These are phyloP conservation scores for Uloborus plumipes DNA, from an alignment of 2,888 invertebrate genomes.

Conservation along the genomic window DNA sequence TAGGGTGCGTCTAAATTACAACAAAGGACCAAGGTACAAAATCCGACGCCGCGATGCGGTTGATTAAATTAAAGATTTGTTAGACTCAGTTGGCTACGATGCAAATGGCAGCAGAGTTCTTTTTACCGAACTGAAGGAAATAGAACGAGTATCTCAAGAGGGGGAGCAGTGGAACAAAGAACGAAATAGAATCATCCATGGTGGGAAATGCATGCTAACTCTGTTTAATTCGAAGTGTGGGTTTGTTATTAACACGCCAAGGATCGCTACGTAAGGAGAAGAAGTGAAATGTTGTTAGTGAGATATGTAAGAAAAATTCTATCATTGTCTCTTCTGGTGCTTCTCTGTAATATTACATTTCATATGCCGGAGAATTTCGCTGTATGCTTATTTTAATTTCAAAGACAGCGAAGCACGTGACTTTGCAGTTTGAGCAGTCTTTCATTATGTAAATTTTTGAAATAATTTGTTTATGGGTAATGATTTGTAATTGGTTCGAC, in stretches of 20 bases:
- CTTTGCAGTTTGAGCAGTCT: too few species aligned
- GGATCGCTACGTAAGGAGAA: neutral
- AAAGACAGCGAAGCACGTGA: too few species aligned
- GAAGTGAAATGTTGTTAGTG: constrained; percentile 8
- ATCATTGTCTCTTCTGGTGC: too few species aligned
- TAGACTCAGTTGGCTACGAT: constrained; percentile 7
- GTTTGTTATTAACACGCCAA: constrained; percentile 4
- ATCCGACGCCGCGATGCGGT: neutral
- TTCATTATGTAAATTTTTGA: too few species aligned
- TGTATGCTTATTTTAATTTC: too few species aligned
- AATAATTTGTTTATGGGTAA: too few species aligned
- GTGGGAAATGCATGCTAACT: constrained; percentile 10
- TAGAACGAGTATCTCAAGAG: neutral
- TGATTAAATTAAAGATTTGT: constrained; percentile 1
- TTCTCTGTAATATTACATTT: too few species aligned
- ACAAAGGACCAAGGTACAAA: constrained; percentile 19
- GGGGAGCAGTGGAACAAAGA: constrained; percentile 1
- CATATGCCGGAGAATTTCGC: too few species aligned
- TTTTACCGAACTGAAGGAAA: constrained; percentile 10
- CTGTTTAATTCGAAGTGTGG: constrained; percentile 18
- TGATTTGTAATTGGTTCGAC: too few species aligned
- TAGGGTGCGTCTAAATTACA: constrained; percentile 6
- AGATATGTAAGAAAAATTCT: constrained; percentile 1
- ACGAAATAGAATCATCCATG: neutral
- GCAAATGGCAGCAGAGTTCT: constrained; percentile 14